phyloP scores from a whole-genome alignment of 2,888 invertebrate species.

The Cacoxenus indagator region DNA sequence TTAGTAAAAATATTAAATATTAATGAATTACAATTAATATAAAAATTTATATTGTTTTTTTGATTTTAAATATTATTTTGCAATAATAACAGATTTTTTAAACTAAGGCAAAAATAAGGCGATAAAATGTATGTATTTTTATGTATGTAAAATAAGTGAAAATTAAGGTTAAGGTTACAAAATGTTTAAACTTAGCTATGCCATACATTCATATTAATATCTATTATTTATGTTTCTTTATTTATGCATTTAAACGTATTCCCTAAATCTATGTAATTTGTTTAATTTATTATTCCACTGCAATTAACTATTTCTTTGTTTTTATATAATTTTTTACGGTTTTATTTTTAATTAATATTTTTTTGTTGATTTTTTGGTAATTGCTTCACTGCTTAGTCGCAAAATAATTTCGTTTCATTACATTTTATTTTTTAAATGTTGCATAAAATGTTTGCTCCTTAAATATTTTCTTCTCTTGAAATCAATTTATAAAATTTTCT shows the following conservation, averaged over 20 bases:
- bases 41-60: conserved; percentile 18
- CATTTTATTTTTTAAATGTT: conserved; percentile 32
- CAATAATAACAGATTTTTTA: conserved; percentile 19
- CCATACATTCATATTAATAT: conserved; percentile 1
- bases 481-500: neutral
- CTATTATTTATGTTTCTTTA: neutral
- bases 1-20: conserved; percentile 16
- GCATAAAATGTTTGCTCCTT: conserved; percentile 17
- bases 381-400: conserved; percentile 55
- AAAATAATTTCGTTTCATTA: conserved; percentile 39
- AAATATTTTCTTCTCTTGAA: conserved; percentile 18
- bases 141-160: no score
- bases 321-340: conserved; percentile 8
- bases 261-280: conserved; percentile 29
- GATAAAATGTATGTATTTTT: conserved; percentile 4
- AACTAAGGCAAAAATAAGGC: conserved; percentile 20
- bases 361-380: conserved; percentile 53
- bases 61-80: neutral
- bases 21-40: conserved; percentile 20
- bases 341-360: conserved; percentile 14
- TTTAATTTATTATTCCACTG: conserved; percentile 30
- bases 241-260: conserved; percentile 20
- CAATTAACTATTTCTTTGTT: conserved; percentile 18
- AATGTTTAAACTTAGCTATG: neutral
- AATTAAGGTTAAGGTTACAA: neutral